Evolutionary conservation across 2,888 invertebrate genomes (phyloP).

Genomic region (Proisotoma minuta): DNA sequence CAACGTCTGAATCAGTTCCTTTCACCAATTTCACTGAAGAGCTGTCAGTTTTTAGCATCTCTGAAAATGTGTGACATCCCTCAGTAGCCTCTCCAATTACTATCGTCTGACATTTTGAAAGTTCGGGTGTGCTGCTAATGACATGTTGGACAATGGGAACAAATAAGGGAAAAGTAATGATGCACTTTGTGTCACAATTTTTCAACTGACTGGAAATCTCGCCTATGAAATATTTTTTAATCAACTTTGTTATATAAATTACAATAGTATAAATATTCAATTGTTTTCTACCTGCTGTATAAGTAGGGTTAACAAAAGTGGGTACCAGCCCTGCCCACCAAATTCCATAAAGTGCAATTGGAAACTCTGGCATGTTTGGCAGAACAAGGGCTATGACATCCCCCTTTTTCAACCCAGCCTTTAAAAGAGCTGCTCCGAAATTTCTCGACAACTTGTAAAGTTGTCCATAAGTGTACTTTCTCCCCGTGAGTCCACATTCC

Average conservation of each 20-base stretch:
- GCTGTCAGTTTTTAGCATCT: slow-evolving; percentile 33
- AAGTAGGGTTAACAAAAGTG: slow-evolving; percentile 48
- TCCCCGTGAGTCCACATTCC: slow-evolving; percentile 37
- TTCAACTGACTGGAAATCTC: slow-evolving; percentile 43
- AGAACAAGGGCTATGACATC: slow-evolving; percentile 46
- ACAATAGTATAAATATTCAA: not conserved
- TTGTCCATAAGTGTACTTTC: slow-evolving; percentile 32
- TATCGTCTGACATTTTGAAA: slow-evolving; percentile 23
- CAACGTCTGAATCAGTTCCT: slow-evolving; percentile 39
- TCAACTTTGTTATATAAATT: not conserved
- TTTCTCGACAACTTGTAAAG: slow-evolving; percentile 34
- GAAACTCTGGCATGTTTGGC: slow-evolving; percentile 48
- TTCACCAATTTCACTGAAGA: slow-evolving; percentile 31
- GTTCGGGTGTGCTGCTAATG: slow-evolving; percentile 13
- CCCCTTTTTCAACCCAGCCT: slow-evolving; percentile 36
- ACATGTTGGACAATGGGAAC: slow-evolving; percentile 17
- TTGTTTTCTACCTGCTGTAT: slow-evolving; percentile 31
- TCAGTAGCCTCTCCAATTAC: slow-evolving; percentile 28
- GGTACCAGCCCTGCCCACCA: slow-evolving; percentile 44
- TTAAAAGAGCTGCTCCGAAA: slow-evolving; percentile 42
- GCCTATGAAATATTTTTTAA: slow-evolving; percentile 33
- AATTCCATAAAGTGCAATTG: slow-evolving; percentile 41
- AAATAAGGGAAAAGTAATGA: slow-evolving; percentile 58
- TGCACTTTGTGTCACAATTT: slow-evolving; percentile 61
- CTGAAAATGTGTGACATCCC: slow-evolving; percentile 35